Percentiles rank a stretch among this genome's conserved stretches.
Conservation (phyloP, 2,797 vertebrate genomes). For the Sebastiscus albofasciatus region DNA sequence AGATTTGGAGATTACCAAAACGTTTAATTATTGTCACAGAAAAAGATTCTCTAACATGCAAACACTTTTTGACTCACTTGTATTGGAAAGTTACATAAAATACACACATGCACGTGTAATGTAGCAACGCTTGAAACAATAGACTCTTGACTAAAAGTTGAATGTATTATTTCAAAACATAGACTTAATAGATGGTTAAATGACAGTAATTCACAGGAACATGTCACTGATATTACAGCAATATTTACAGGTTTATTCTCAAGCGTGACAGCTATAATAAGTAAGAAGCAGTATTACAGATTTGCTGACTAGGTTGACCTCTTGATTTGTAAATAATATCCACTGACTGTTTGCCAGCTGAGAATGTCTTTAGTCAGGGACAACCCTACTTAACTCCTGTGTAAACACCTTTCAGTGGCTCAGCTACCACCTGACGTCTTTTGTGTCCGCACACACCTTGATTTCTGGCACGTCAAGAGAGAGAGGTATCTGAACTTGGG, state of each 20-base stretch:
- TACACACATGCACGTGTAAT: background rate
- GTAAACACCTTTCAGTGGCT: conserved; percentile 70
- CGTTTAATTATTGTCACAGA: conserved; percentile 42
- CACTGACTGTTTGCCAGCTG: conserved; percentile 28
- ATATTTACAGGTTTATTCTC: conserved; percentile 6
- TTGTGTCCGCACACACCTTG: conserved; percentile 66
- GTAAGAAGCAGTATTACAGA: background rate
- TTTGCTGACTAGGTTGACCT: conserved; percentile 38
- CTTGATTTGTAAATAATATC: conserved; percentile 57
- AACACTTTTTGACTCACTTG: background rate
- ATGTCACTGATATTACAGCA: background rate
- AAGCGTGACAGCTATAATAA: background rate
- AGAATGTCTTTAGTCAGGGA: conserved; percentile 50
- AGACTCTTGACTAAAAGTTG: background rate
- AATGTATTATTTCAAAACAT: background rate
- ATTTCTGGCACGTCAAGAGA: conserved; percentile 62
- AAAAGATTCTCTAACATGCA: conserved; percentile 22
- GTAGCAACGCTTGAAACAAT: background rate
- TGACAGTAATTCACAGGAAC: background rate
- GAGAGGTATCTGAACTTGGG: conserved; percentile 69
- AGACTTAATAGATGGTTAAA: background rate
- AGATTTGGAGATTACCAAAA: conserved; percentile 55
- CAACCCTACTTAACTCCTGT: conserved; percentile 59
- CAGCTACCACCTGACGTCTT: conserved; percentile 61
- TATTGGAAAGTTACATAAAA: background rate